Conservation (phyloP, 2,797 vertebrate species). For the Peromyscus nudipes region DNA sequence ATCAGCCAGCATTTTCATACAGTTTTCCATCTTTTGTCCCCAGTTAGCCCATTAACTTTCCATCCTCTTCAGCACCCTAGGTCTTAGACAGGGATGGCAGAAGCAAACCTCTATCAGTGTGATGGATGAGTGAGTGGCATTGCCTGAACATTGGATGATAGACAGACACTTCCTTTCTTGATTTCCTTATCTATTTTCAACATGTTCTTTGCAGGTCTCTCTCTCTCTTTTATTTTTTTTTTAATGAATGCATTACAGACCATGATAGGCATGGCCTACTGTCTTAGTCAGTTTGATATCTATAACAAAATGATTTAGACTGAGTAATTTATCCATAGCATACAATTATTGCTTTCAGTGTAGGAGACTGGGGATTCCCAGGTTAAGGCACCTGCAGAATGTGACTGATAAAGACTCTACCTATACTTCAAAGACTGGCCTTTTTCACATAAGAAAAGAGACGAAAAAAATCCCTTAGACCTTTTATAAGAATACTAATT, state of each 20-base stretch:
- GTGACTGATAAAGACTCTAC: not conserved
- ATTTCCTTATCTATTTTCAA: not conserved
- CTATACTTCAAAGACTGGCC: not conserved
- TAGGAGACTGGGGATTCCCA: not conserved
- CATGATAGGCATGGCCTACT: not conserved
- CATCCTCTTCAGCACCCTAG: not conserved
- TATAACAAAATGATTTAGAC: not conserved
- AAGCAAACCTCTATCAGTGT: not conserved
- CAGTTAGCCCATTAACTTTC: not conserved
- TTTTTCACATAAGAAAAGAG: not conserved
- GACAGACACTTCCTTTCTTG: conserved; percentile 19
- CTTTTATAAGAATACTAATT: not conserved
- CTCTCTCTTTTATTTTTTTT: not conserved
- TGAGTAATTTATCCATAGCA: not conserved
- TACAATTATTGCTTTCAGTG: not conserved
- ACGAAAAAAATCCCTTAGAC: too few relatives aligned
- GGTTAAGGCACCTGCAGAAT: not conserved
- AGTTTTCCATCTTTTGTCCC: rapidly evolving
- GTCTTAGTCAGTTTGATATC: not conserved
- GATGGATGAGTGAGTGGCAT: not conserved
- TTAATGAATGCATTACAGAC: not conserved
- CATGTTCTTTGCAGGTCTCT: not conserved
- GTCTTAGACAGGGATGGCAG: not conserved
- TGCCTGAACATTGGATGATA: not conserved
- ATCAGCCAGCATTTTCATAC: not conserved